phyloP scores from a whole-genome alignment of 2,797 vertebrate genomes.

The Uromys caudimaculatus region DNA sequence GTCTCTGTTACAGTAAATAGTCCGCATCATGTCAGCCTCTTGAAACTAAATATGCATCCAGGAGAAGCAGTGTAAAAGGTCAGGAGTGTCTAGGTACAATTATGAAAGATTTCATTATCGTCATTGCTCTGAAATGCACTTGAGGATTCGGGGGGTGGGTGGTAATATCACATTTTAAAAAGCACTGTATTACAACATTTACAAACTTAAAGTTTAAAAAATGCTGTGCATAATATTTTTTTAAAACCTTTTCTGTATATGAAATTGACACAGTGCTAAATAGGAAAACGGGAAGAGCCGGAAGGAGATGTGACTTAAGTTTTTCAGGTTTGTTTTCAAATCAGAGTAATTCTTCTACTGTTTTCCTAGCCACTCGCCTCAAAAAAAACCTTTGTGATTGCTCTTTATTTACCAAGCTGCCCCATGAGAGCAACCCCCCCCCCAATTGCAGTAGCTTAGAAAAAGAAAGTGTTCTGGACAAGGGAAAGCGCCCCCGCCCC shows the following conservation, averaged over 20 bases:
- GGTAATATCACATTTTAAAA: not conserved
- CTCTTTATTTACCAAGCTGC: constrained; percentile 22
- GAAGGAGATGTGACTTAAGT: not conserved
- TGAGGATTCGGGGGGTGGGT: not conserved
- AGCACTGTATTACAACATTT: constrained; percentile 33
- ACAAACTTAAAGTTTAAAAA: not conserved
- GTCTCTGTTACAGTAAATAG: not conserved
- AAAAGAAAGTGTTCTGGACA: constrained; percentile 56
- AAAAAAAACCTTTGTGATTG: not conserved
- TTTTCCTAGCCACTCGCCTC: not conserved
- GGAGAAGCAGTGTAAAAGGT: constrained; percentile 16
- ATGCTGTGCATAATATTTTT: not conserved
- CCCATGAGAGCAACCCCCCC: not conserved
- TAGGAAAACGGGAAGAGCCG: constrained; percentile 9
- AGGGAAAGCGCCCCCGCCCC: constrained; percentile 24
- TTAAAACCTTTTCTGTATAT: not conserved
- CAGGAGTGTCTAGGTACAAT: constrained; percentile 8
- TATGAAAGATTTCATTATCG: not conserved
- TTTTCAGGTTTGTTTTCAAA: constrained; percentile 18
- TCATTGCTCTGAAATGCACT: not conserved
- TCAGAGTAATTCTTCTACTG: not conserved
- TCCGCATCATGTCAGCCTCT: not conserved
- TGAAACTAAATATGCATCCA: not conserved
- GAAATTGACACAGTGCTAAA: constrained; percentile 12
- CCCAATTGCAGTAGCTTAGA: constrained; percentile 55